Conservation (phyloP, 2,888 invertebrate species). For the Caenorhabditis sinica region DNA sequence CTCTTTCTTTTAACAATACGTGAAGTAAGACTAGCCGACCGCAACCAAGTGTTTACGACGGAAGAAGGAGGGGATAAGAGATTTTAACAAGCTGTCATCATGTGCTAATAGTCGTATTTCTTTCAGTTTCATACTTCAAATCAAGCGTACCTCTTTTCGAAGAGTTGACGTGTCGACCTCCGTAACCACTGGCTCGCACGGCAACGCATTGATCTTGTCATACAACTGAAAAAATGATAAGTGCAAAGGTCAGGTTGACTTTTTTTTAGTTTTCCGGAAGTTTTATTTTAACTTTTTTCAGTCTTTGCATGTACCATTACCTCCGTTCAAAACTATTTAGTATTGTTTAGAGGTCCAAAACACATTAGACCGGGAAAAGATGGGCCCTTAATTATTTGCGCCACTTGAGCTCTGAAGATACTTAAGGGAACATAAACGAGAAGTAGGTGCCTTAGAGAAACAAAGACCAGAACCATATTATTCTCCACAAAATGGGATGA, state of each 20-base stretch:
- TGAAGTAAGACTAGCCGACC: constrained; percentile 1
- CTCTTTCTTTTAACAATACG: constrained; percentile 1
- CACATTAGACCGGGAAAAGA: constrained; percentile 22
- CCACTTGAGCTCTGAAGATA: constrained; percentile 26
- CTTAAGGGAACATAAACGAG: constrained; percentile 12
- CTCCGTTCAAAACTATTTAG: neutral
- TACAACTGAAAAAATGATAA: constrained; percentile 82
- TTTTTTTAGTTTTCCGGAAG: constrained; percentile 4
- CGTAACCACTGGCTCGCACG: constrained; percentile 75
- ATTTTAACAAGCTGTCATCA: constrained; percentile 54
- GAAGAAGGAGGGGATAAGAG: neutral
- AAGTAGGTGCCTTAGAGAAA: neutral
- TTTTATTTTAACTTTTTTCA: too few relatives aligned
- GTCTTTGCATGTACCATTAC: neutral
- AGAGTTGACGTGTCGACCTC: constrained; percentile 78
- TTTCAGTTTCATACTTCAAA: constrained; percentile 28
- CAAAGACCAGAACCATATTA: neutral
- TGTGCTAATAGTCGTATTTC: constrained; percentile 33
- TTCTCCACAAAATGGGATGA: neutral
- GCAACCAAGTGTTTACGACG: constrained; percentile 46
- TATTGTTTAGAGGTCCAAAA: neutral
- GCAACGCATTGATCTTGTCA: constrained; percentile 82
- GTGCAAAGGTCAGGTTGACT: constrained; percentile 23
- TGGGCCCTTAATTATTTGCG: constrained; percentile 33
- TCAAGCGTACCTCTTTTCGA: constrained; percentile 76